phyloP scores from a whole-genome alignment of 2,113 vertebrate genomes.

The Gadus chalcogrammus region DNA sequence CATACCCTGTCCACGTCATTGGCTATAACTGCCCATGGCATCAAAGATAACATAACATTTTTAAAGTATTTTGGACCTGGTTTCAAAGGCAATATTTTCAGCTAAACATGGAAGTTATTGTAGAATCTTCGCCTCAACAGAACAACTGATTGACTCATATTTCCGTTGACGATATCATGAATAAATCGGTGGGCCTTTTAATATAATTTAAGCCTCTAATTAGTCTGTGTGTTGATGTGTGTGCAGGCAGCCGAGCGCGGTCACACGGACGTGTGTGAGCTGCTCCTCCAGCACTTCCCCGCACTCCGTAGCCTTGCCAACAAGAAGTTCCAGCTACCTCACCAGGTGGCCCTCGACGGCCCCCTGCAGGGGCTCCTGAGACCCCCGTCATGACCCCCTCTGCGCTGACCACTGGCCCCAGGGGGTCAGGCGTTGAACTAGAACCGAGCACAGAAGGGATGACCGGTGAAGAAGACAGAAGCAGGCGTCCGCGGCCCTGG shows the following conservation, averaged over 20 bases:
- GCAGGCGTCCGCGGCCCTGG: too few relatives aligned
- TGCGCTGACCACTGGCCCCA: not conserved
- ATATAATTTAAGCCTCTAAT: constrained; percentile 13
- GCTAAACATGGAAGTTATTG: too few relatives aligned
- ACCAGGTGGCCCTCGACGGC: constrained; percentile 70
- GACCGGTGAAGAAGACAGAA: not conserved
- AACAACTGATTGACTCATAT: not conserved
- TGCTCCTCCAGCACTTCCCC: constrained; percentile 73
- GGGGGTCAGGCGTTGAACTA: not conserved
- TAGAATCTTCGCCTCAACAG: too few relatives aligned
- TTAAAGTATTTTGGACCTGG: too few relatives aligned
- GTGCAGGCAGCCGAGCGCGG: constrained; percentile 83
- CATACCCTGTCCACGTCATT: too few relatives aligned
- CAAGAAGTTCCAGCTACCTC: constrained; percentile 70
- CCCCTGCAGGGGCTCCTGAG: constrained; percentile 62
- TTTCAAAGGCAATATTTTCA: too few relatives aligned
- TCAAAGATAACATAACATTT: too few relatives aligned
- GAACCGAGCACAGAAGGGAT: not conserved
- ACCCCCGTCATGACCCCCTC: constrained; percentile 30
- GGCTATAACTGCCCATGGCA: too few relatives aligned
- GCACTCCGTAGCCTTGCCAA: constrained; percentile 67
- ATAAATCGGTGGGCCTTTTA: too few relatives aligned
- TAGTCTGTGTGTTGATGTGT: too few relatives aligned
- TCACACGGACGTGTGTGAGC: constrained; percentile 76
- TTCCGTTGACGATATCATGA: not conserved